Evolutionary conservation across 2,113 vertebrate genomes (phyloP).

Genomic region (Calidris pugnax): DNA sequence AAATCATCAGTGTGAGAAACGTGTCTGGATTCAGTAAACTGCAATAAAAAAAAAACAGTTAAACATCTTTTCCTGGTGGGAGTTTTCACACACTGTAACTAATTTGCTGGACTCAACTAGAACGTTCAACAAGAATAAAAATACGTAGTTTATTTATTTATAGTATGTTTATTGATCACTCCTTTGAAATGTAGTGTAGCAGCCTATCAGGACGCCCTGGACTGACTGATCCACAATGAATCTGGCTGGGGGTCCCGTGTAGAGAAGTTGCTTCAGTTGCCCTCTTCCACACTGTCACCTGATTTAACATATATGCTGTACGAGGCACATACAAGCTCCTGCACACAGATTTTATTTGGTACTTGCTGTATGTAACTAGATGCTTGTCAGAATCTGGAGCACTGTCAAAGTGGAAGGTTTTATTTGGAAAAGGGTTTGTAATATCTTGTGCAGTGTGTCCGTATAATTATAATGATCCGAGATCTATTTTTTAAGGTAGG

Average conservation of each 20-base stretch:
- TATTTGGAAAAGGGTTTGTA: neutral
- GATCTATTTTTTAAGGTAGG: neutral
- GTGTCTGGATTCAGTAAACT: constrained; percentile 54
- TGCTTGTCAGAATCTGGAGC: neutral
- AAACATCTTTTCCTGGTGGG: constrained; percentile 52
- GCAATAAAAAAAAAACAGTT: constrained; percentile 30
- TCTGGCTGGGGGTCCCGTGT: neutral
- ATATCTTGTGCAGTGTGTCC: neutral
- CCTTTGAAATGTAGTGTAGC: constrained; percentile 9
- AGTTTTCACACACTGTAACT: constrained; percentile 46
- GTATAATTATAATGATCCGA: neutral
- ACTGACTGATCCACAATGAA: neutral
- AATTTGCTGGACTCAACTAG: constrained; percentile 50
- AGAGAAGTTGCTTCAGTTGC: neutral
- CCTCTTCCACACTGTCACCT: neutral
- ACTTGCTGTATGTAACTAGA: neutral
- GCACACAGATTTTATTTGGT: neutral
- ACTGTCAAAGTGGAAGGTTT: neutral
- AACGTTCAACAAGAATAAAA: constrained; percentile 37
- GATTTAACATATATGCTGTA: neutral
- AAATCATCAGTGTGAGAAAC: constrained; percentile 47
- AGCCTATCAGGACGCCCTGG: neutral
- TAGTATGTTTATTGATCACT: neutral
- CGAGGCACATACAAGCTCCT: neutral
- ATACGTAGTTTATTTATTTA: constrained; percentile 36